Evolutionary conservation across 64 coral and sea anemone species (phyloP), one percentile per base, ranked within the genome.

Genomic region (Actinia equina): DNA sequence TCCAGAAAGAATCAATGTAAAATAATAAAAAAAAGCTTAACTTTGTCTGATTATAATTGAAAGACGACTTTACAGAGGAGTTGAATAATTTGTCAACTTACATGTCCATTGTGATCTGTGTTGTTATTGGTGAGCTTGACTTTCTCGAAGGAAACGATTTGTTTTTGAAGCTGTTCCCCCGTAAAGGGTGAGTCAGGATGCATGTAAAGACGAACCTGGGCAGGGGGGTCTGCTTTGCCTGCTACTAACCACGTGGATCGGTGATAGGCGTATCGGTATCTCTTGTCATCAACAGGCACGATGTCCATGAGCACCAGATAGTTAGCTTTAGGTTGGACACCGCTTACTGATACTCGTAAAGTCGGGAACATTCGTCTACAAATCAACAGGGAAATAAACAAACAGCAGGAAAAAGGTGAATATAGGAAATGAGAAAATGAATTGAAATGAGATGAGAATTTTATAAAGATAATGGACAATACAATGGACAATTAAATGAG

Each of bases 301-400:
- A 99, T 99, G 62, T 99, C 97, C 97, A 99, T 93, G 3, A 99
- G 77, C 15, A 99, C 97, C 90, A 99, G 88, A 82, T 99, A 99
- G 83, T 95, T 99, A 52, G 97, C 97, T 90, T 99, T 99, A 2
- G 97, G 80, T 52, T 99, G 89, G 0, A 95, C 93, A 84, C 97
- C 97, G 17, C 88, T 95, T 37, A 99, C 93, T 16, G 97, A 99
- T 52, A 99, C 91, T 60, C 97, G 88, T 64, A 99, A 49, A 9
- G 93, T 99, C 12, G 97, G 97, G 77, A 99, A 99, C 97, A 99
- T 99, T 44, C 97, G 93, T 70, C 97, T 99, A 44, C 9, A 74
- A 71, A 26, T 88, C 53, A 71, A 22, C 19, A 65, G 12, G 18
- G 84, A 19, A 84, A 52, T 17, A 44, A 44, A 64, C 79, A 17